Base-by-base conservation (phyloP, 2,113 vertebrate species). In the Asarcornis scutulata region DNA sequence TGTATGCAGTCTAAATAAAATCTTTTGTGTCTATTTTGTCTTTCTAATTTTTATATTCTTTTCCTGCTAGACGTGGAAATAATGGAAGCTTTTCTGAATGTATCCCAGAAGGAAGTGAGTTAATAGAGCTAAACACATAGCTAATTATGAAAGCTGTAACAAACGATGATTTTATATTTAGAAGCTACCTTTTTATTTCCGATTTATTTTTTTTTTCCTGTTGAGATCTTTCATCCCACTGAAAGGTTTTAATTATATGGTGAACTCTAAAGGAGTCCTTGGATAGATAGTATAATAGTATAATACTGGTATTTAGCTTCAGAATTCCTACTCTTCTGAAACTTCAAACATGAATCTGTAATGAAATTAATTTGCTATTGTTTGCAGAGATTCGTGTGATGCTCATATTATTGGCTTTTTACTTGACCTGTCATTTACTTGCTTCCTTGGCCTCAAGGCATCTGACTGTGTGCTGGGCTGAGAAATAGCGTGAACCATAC, bases 11-110 rank as follows among this genome's bases (percentile, higher is more conserved):
- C 76, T 77, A 93, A 95, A 96, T 97, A 80, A 96, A 90, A 74
- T 90, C 60, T 29, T 96, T 93, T 96, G 86, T 93, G 92, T 78
- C 48, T 63, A 74, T 91, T 91, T 95, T 81, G 38, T 94, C 68
- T 91, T 91, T 52, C 38, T 72, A 81, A 71, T 91, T 89, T 88
- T 86, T 52, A 7, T 18, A 17, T 17, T 38, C 75, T 92, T 90
- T 92, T 32, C 12, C 36, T 72, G 36, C 73, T 88, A 88, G 64
- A 91, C 29, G 52, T 81, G 60, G 73, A 93, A 94, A 91, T 91
- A 80, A 69, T 89, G 59, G 67, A 93, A 94, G 59, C 73, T 17
- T 78, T 93, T 91, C 91, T 91, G 80, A 93, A 90, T 77, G 72
- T 77, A 90, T 81, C 36, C 17, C 44, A 86, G 73, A 82, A 82